Conservation (phyloP, 2,888 invertebrate species). For the Metalampra italica region DNA sequence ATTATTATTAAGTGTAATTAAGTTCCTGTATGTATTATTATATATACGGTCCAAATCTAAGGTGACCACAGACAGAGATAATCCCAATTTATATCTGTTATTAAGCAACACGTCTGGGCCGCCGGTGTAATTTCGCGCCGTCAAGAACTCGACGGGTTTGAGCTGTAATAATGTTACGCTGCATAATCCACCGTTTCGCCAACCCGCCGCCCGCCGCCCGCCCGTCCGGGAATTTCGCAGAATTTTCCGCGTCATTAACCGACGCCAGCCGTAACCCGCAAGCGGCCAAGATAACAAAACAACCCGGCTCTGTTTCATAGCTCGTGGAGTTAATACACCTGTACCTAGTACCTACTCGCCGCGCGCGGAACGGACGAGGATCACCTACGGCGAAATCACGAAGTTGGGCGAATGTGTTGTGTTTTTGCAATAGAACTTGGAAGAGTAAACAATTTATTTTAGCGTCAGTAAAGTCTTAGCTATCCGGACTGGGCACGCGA, state of each 20-base stretch:
- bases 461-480: neutral
- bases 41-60: too few relatives aligned
- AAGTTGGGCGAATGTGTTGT: neutral
- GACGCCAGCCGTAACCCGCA: slow-evolving; percentile 17
- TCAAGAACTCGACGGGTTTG: slow-evolving; percentile 11
- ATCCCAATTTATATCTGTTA: slow-evolving; percentile 23
- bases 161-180: slow-evolving; percentile 46
- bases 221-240: slow-evolving; percentile 31
- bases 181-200: slow-evolving; percentile 49
- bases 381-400: neutral
- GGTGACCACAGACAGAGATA: neutral
- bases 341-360: too few relatives aligned
- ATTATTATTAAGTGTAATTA: too few relatives aligned
- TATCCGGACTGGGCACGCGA: too few relatives aligned
- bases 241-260: slow-evolving; percentile 66
- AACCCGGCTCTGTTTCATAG: slow-evolving; percentile 41
- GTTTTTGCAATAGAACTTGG: neutral
- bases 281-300: slow-evolving; percentile 23
- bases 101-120: slow-evolving; percentile 17
- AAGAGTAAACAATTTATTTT: neutral
- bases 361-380: neutral
- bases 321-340: slow-evolving; percentile 33
- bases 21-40: too few relatives aligned
- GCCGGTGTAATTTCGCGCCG: slow-evolving; percentile 18
- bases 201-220: slow-evolving; percentile 33